Evolutionary conservation across 1,140 invertebrate species (phyloP), one percentile per base, ranked within the genome.

Genomic region (Zophobas morio): DNA sequence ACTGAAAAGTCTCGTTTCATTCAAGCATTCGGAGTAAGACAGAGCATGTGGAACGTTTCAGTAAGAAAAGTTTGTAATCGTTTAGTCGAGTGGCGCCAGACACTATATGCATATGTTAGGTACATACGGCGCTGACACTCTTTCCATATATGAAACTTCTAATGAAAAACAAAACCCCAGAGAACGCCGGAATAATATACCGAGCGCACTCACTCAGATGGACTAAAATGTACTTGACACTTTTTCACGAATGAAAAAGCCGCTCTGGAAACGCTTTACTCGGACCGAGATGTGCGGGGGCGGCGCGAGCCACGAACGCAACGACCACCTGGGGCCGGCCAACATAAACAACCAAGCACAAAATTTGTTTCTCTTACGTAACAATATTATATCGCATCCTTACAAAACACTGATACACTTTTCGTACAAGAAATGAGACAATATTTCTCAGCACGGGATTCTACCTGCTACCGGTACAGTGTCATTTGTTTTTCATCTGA

Each of bases 61-160:
- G 8, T 40, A 66, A 66, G 60, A 66, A 66, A 66, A 51, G 2
- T 20, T 2, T 4, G n/a, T 51, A 51, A 66, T 66, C 60, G 60
- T 66, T 66, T 40, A 42, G n/a, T 42, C 60, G 60, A 36, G 36
- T 66, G 60, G 60, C 60, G 60, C 60, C 60, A 66, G 60, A 66
- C 60, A 42, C 60, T 66, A 66, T 42, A 66, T 66, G 60, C 60
- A 66, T 66, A 66, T 66, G 60, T 37, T 66, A 37, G 60, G 39
- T 1, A 33, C 60, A 5, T 57, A 66, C 39, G 60, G n/a, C 33
- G 37, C 60, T 66, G 60, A 66, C 60, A 66, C 60, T 66, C 60
- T 66, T 66, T 66, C 60, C 60, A 66, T 66, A 66, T 66, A 66
- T 66, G 60, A 66, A 42, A 66, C 37, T 32, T 60, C 60, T 66